Percentiles rank a stretch among this genome's conserved stretches.
Conservation (phyloP, 2,888 invertebrate species). For the Aquatica leii region DNA sequence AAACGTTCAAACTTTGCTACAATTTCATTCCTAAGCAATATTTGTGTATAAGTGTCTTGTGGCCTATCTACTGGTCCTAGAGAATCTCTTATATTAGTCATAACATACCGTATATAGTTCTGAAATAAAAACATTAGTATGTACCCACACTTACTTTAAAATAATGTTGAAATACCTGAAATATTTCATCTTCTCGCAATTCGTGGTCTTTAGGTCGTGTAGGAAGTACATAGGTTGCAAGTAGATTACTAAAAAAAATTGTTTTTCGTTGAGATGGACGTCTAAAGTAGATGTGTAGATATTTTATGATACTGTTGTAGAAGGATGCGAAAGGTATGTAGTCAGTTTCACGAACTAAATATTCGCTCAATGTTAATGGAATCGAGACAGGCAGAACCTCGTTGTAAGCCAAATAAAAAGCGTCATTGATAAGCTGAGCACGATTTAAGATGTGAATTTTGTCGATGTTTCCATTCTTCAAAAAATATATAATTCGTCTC, state of each 20-base stretch:
- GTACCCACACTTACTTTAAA: background rate
- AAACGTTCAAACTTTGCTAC: background rate
- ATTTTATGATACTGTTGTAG: background rate
- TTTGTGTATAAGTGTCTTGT: background rate
- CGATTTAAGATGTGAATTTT: slow-evolving; percentile 72
- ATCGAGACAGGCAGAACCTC: slow-evolving; percentile 64
- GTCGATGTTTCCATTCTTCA: slow-evolving; percentile 59
- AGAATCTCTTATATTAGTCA: background rate
- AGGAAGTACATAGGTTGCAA: background rate
- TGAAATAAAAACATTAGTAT: background rate
- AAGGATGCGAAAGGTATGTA: slow-evolving; percentile 63
- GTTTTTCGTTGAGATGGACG: background rate
- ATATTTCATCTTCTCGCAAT: background rate
- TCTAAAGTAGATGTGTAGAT: background rate
- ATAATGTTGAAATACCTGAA: background rate
- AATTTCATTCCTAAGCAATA: background rate
- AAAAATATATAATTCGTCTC: slow-evolving; percentile 63
- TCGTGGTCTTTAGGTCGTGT: background rate
- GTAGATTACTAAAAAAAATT: slow-evolving; percentile 12
- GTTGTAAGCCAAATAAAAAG: slow-evolving; percentile 69
- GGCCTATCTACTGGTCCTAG: background rate
- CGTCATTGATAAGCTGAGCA: slow-evolving; percentile 80
- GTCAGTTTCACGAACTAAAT: slow-evolving; percentile 67
- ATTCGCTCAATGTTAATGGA: slow-evolving; percentile 67
- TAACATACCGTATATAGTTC: background rate